Percentiles rank a stretch among this genome's conserved stretches.
Conservation (phyloP, 2,888 invertebrate genomes). For the Caenorhabditis auriculariae region DNA sequence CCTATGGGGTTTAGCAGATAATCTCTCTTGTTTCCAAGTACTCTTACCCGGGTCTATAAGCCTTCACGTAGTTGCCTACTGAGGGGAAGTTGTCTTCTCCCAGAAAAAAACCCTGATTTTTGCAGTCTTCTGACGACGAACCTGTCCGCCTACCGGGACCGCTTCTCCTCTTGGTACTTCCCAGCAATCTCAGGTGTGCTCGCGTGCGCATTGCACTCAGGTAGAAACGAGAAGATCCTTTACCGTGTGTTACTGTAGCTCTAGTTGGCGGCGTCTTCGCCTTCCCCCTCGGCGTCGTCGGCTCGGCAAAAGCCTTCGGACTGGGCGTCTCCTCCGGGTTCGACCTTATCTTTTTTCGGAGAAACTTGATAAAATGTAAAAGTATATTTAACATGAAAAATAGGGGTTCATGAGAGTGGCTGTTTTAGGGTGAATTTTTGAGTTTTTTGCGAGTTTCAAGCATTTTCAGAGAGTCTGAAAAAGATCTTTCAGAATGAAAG, state of each 20-base stretch:
- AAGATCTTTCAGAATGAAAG: no score
- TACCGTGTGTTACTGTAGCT: conserved; percentile 35
- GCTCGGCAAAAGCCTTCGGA: conserved; percentile 45
- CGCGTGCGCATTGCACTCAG: conserved; percentile 37
- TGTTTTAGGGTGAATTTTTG: no score
- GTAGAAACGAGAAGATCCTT: conserved; percentile 5
- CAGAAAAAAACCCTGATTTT: no score
- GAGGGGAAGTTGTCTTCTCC: no score
- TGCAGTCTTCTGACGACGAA: conserved; percentile 45
- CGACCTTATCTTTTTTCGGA: no score
- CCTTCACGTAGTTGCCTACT: no score
- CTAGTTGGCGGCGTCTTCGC: conserved; percentile 47
- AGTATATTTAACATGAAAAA: background rate
- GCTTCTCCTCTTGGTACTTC: conserved; percentile 46
- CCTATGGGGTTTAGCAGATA: no score
- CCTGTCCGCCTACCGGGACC: conserved; percentile 38
- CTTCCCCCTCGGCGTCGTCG: conserved; percentile 46
- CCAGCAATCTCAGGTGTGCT: conserved; percentile 54
- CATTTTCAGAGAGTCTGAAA: no score
- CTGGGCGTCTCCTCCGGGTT: conserved; percentile 45
- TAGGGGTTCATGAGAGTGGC: background rate
- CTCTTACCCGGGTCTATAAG: no score
- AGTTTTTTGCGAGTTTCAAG: no score
- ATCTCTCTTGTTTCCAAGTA: no score
- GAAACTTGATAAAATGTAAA: background rate